These are phyloP conservation scores for Trogon melanurus DNA, from an alignment of 2,113 vertebrate species.

Conservation along the genomic window DNA sequence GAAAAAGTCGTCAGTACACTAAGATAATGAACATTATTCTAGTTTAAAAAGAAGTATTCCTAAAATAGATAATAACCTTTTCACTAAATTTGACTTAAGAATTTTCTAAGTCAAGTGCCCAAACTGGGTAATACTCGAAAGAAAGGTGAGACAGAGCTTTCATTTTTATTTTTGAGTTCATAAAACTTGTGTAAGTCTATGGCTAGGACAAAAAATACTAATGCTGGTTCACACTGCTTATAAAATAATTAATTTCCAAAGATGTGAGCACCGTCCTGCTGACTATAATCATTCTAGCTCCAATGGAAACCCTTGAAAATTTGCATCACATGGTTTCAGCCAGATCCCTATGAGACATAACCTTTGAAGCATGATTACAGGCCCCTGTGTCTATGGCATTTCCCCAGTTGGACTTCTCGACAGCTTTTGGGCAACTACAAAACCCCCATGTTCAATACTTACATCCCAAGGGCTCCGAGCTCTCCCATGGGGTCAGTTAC, in stretches of 20 bases:
- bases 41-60: background rate
- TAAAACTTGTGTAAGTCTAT: background rate
- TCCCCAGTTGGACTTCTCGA: background rate
- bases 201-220: background rate
- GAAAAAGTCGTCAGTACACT: background rate
- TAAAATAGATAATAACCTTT: background rate
- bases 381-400: background rate
- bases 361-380: background rate
- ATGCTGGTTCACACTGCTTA: background rate
- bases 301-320: background rate
- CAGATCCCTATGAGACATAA: background rate
- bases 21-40: background rate
- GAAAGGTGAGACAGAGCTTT: background rate
- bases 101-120: background rate
- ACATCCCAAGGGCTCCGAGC: accelerated
- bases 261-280: background rate
- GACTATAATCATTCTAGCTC: background rate
- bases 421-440: background rate
- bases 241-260: background rate
- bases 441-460: background rate
- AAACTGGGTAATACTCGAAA: background rate
- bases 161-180: background rate
- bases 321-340: background rate
- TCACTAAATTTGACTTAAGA: background rate
- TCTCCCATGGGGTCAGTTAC: background rate